Percentiles rank a stretch among this genome's conserved stretches.
Evolutionary conservation across 2,888 invertebrate genomes (phyloP).

Genomic region (Epiblema foenella): DNA sequence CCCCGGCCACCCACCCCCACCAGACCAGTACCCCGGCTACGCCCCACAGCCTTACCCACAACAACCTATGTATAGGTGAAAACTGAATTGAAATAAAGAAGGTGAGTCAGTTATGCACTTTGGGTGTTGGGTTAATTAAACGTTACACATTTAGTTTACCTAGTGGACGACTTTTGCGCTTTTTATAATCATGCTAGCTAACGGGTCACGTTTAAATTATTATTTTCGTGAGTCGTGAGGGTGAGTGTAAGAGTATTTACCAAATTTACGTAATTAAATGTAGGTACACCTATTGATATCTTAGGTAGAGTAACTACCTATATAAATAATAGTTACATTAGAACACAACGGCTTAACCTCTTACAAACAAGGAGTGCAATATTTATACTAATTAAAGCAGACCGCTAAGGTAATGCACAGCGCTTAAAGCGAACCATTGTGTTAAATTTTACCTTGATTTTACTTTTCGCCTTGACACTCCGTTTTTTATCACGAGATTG

Average conservation of each 20-base stretch:
- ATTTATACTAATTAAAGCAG: conserved; percentile 32
- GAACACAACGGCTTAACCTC: neutral
- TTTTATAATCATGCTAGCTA: neutral
- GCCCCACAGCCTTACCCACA: conserved; percentile 55
- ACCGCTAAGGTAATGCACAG: conserved; percentile 25
- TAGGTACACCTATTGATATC: no score
- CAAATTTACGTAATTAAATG: no score
- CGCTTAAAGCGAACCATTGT: conserved; percentile 30
- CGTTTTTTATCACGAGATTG: conserved; percentile 26
- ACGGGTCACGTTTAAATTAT: no score
- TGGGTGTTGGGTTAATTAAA: conserved; percentile 32
- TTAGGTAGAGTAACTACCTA: no score
- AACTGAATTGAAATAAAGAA: conserved; percentile 46
- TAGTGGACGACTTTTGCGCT: conserved; percentile 59
- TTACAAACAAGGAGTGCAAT: conserved; percentile 7
- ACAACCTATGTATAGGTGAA: conserved; percentile 65
- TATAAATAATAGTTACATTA: no score
- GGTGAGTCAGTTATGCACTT: conserved; percentile 50
- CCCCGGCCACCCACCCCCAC: conserved; percentile 61
- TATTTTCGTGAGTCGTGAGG: no score
- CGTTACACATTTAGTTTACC: neutral
- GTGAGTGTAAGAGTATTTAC: no score
- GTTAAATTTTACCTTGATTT: conserved; percentile 32
- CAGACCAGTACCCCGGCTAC: conserved; percentile 47
- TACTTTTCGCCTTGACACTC: conserved; percentile 38